Evolutionary conservation across 2,888 invertebrate genomes (phyloP).

Genomic region (Pycnomerus fuliginosus): DNA sequence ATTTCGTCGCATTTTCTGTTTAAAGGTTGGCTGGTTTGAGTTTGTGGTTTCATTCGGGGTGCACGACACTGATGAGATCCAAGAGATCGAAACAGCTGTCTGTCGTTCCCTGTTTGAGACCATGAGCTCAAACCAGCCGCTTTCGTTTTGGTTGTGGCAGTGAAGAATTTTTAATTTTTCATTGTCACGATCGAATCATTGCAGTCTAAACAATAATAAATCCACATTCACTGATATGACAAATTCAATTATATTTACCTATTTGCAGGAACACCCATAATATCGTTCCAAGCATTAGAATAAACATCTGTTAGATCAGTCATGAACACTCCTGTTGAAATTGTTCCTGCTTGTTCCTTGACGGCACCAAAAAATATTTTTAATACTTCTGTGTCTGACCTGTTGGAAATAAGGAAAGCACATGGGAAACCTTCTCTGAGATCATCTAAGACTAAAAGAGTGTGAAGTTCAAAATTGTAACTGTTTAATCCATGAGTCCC

Average conservation of each 20-base stretch:
- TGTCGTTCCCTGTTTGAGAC: no score
- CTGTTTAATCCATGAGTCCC: constrained; percentile 26
- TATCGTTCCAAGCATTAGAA: constrained; percentile 22
- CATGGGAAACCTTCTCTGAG: constrained; percentile 29
- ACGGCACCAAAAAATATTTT: constrained; percentile 13
- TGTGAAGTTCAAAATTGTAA: constrained; percentile 27
- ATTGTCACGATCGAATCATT: no score
- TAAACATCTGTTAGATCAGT: constrained; percentile 14
- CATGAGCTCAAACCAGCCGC: no score
- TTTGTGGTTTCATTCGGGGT: no score
- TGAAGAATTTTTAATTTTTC: no score
- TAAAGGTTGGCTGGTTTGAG: no score
- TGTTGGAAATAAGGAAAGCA: constrained; percentile 26
- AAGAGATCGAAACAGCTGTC: no score
- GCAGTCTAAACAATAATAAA: no score
- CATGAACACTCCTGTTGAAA: constrained; percentile 20
- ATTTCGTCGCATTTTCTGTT: no score
- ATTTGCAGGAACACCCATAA: constrained; percentile 7
- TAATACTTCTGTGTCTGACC: constrained; percentile 7
- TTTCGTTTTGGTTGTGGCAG: no score
- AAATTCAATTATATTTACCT: constrained; percentile 2
- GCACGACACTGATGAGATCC: no score
- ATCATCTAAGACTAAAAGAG: constrained; percentile 28
- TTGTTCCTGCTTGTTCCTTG: constrained; percentile 4
- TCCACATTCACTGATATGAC: no score